Evolutionary conservation across 2,888 invertebrate genomes (phyloP).

Genomic region (Atrina japonica): DNA sequence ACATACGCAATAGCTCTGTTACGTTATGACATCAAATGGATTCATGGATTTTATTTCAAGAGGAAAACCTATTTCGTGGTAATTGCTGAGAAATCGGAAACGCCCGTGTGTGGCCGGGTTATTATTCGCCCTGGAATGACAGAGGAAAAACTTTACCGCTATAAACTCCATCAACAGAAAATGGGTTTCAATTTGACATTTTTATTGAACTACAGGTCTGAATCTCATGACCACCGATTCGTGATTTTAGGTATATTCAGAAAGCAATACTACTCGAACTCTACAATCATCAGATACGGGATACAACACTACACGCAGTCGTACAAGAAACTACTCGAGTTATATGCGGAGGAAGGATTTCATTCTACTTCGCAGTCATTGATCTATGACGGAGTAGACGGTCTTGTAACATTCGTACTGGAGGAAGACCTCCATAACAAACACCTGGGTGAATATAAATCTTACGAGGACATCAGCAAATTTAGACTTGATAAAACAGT

Average conservation of each 20-base stretch:
- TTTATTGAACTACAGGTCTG: slow-evolving; percentile 73
- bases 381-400: slow-evolving; percentile 62
- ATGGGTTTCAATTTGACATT: slow-evolving; percentile 71
- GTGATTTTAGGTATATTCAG: slow-evolving; percentile 70
- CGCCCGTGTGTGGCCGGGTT: slow-evolving; percentile 52
- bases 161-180: slow-evolving; percentile 63
- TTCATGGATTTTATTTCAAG: slow-evolving; percentile 66
- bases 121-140: slow-evolving; percentile 65
- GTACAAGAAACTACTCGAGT: slow-evolving; percentile 67
- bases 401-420: slow-evolving; percentile 71
- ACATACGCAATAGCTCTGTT: slow-evolving; percentile 65
- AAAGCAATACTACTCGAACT: slow-evolving; percentile 60
- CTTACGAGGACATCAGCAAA: slow-evolving; percentile 63
- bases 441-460: slow-evolving; percentile 57
- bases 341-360: slow-evolving; percentile 70
- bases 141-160: slow-evolving; percentile 58
- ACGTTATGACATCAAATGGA: slow-evolving; percentile 68
- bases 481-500: slow-evolving; percentile 60
- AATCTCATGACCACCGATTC: slow-evolving; percentile 61
- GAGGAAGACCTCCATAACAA: slow-evolving; percentile 57
- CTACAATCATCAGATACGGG: slow-evolving; percentile 68
- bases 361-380: slow-evolving; percentile 70
- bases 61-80: slow-evolving; percentile 66
- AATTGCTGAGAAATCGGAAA: slow-evolving; percentile 55
- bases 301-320: slow-evolving; percentile 69